These are phyloP conservation scores for Sericinus montela DNA, from an alignment of 2,888 invertebrate genomes.

Conservation along the genomic window DNA sequence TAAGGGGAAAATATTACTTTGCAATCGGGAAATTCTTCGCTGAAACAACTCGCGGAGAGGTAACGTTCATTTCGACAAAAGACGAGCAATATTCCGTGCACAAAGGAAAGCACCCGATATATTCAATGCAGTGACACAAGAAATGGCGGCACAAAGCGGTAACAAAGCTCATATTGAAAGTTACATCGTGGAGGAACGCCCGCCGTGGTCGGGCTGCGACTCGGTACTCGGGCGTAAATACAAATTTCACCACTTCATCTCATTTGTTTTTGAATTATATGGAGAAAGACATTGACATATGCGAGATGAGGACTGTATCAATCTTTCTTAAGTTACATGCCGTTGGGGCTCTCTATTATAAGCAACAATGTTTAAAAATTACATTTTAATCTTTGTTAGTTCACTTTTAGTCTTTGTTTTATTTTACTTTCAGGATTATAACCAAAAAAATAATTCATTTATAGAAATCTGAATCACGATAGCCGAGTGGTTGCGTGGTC, in stretches of 20 bases:
- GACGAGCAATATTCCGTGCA: conserved; percentile 77
- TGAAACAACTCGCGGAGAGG: conserved; percentile 76
- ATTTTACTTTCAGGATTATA: too few species aligned
- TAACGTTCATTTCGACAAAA: conserved; percentile 77
- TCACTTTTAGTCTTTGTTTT: too few species aligned
- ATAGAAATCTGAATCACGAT: too few species aligned
- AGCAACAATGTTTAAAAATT: too few species aligned
- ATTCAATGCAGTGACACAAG: conserved; percentile 79
- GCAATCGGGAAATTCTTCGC: conserved; percentile 75
- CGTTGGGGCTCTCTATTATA: not conserved
- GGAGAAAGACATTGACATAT: conserved; percentile 1
- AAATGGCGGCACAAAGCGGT: conserved; percentile 73
- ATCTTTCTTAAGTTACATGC: not conserved
- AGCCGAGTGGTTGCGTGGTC: too few species aligned
- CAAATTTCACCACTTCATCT: conserved; percentile 27
- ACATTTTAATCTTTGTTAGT: too few species aligned
- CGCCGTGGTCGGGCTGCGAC: conserved; percentile 20
- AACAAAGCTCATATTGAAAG: conserved; percentile 76
- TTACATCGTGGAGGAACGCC: conserved; percentile 42
- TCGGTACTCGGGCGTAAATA: conserved; percentile 24
- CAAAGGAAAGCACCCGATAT: conserved; percentile 77
- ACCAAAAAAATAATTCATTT: too few species aligned
- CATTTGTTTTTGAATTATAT: conserved; percentile 18
- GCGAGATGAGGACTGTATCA: not conserved
- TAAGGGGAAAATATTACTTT: conserved; percentile 77